A percentile compares a stretch with the other conserved stretches of the same genome.
Conservation (phyloP, 2,113 vertebrate genomes). For the Pristiophorus japonicus region DNA sequence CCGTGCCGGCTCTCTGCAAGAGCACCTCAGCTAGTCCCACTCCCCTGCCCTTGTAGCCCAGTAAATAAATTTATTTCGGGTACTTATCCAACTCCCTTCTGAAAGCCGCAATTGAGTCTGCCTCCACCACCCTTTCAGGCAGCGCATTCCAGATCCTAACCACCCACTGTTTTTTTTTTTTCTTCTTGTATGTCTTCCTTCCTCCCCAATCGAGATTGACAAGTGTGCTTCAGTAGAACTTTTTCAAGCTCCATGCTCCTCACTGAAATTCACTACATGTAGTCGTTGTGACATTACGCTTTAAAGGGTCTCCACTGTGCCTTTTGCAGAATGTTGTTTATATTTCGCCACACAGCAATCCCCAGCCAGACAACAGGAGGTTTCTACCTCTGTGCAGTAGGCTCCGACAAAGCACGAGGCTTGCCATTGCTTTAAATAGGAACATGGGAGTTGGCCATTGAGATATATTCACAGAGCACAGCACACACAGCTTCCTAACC, state of each 20-base stretch:
- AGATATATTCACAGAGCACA: no score
- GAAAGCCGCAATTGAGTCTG: no score
- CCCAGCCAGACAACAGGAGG: neutral
- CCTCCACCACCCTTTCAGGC: no score
- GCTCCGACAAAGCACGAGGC: neutral
- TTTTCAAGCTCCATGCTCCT: neutral
- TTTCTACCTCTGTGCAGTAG: neutral
- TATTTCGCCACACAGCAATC: neutral
- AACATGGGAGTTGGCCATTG: neutral
- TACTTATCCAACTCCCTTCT: no score
- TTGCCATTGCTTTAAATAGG: neutral
- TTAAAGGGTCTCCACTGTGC: neutral
- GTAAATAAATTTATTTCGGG: no score
- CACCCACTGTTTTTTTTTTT: no score
- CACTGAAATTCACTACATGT: neutral
- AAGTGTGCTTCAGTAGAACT: neutral
- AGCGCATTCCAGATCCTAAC: no score
- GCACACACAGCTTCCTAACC: no score
- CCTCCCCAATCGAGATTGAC: neutral
- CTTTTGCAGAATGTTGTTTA: neutral
- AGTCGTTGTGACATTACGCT: neutral
- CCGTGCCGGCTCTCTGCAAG: no score
- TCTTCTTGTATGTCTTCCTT: neutral
- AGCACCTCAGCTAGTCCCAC: no score
- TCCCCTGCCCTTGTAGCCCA: no score